Evolutionary conservation across 2,113 vertebrate genomes (phyloP), one percentile per base, ranked within the genome.

Genomic region (Canis aureus): DNA sequence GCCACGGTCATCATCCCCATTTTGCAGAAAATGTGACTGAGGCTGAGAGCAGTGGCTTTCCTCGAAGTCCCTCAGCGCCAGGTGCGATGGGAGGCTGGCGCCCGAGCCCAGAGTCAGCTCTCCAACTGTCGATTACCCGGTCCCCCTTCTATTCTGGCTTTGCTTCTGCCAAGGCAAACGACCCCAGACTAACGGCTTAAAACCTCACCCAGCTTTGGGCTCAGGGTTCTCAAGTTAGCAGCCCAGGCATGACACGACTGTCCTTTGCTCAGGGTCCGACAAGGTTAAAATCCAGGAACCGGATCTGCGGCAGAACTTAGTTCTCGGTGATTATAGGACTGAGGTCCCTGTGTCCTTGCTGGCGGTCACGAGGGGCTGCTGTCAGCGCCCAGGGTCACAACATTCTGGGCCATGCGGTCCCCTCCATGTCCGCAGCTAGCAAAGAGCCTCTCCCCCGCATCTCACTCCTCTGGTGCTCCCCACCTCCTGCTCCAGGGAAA

Each of bases 231-330:
- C 2, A 29, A 67, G 17, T 69, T 29, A 43, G 89, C 57, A 13
- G 59, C 29, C 15, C 49, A 29, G 35, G 15, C 27, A 15, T 16
- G 0, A 29, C 2, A 0, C 6, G 23, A 11, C 55, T 13, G 2
- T 11, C 66, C 57, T 89, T 43, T 29, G 29, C 25, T 69, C 27
- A 17, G 66, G 49, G 62, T 80, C 49, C 66, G 35, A 15, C n/a
- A 64, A 60, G 38, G 13, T 78, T 49, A 11, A 53, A 79, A 32
- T 43, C 20, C 51, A 6, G 15, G 53, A 12, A 38, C 17, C n/a
- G 0, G 20, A 43, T 43, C 43, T 43, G 43, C 6, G 49, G 82
- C 66, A 59, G 62, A 69, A 66, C 35, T 88, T 67, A 62, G 64
- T 23, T 91, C 25, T 57, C 25, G 12, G 20, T 1, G 20, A 27